Evolutionary conservation across 1,140 invertebrate genomes (phyloP), one percentile per base, ranked within the genome.

Genomic region (Caenorhabditis remanei): DNA sequence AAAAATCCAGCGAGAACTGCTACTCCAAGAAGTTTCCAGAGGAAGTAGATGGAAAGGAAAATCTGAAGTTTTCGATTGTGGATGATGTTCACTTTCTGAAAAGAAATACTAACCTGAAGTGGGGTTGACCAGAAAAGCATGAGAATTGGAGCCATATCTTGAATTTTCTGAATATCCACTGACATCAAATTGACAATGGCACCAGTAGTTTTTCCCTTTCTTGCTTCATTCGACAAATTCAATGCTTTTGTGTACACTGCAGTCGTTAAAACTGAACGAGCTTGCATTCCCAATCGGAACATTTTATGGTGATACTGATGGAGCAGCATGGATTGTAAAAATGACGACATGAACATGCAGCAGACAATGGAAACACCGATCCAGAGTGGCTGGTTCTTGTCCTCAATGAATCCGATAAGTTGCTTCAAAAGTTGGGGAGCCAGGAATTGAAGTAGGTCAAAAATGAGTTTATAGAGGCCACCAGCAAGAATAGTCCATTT

Each of bases 221-320:
- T 88, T 2, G 93, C 90, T 40, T 89, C 84, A 83, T 90, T 92
- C 21, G 90, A 91, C 58, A 93, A 87, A 11, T 87, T 86, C 24
- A 93, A 85, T 5, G 93, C 95, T 93, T 99, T 99, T 91, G 95
- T 94, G 93, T 99, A 99, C 89, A 99, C 96, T 79, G 97, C 95
- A 89, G 96, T 96, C 7, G 97, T 97, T 24, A 99, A 93, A 0
- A 96, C 96, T 0, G 97, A 97, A 86, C 97, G 94, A 87, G 99
- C 95, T 58, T 96, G 94, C 94, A 99, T 95, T 14, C 97, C 97
- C 24, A 98, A 95, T 46, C 97, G 93, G 90, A 96, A 96, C 96
- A 97, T 97, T 40, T 95, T 94, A 91, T 96, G 95, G 93, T 97
- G 97, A 93, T 98, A 98, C 89, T 97, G 96, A 0, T 96, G 95